phyloP scores from a whole-genome alignment of 2,888 invertebrate species.

The Cosmopolites sordidus region DNA sequence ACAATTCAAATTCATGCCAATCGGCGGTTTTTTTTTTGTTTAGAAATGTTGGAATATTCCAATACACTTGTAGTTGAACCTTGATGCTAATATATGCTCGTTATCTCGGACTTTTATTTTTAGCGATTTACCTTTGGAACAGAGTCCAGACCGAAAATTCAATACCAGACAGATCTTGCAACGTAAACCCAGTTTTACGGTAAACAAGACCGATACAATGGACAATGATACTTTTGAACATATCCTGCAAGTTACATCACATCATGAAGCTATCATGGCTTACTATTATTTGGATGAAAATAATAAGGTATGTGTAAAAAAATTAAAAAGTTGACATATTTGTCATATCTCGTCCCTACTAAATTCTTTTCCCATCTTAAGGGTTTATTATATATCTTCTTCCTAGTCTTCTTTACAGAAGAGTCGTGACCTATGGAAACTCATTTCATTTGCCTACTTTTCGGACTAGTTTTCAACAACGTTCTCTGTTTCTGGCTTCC shows the following conservation, averaged over 20 bases:
- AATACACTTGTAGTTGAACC: too few relatives aligned
- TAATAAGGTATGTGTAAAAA: constrained; percentile 59
- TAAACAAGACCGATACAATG: constrained; percentile 43
- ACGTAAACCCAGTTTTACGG: constrained; percentile 43
- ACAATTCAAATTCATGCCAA: neutral
- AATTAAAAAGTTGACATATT: too few relatives aligned
- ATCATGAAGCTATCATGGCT: constrained; percentile 85
- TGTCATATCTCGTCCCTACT: too few relatives aligned
- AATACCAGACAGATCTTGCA: constrained; percentile 43
- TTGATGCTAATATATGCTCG: neutral
- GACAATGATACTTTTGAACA: constrained; percentile 65
- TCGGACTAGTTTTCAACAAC: too few relatives aligned
- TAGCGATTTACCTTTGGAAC: constrained; percentile 42
- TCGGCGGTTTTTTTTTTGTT: neutral
- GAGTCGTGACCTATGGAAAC: too few relatives aligned
- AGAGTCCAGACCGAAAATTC: constrained; percentile 41
- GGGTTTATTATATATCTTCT: too few relatives aligned
- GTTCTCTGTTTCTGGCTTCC: too few relatives aligned
- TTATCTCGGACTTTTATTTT: constrained; percentile 24
- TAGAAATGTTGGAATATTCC: neutral
- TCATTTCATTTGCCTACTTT: too few relatives aligned
- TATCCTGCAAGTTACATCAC: constrained; percentile 70
- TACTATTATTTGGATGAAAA: constrained; percentile 88
- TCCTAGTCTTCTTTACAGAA: too few relatives aligned
- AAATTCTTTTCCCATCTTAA: too few relatives aligned